Base-by-base conservation (phyloP, 2,888 invertebrate species). In the Drosophila merina region DNA sequence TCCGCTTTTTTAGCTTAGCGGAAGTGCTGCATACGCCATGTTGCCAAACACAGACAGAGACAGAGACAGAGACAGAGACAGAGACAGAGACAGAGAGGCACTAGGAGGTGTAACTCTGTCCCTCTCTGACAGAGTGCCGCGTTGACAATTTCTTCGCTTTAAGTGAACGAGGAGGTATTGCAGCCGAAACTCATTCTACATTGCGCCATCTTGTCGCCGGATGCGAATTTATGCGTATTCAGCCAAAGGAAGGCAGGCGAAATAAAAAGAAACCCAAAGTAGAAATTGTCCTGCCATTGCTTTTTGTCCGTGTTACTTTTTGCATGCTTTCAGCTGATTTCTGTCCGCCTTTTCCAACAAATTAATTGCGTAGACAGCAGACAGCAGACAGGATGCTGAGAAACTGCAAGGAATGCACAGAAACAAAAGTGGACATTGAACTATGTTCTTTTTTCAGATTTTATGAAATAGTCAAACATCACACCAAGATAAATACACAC, bases 171-270 rank as follows among this genome's bases (percentile, higher is more conserved):
- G 78, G 28, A 76, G 75, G 78, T 72, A 75, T 60, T 73, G 73
- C 59, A 70, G 64, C 62, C 51, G 38, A 64, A 62, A 60, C 62
- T 64, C 63, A 40, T 60, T 60, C 50, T 51, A 64, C 62, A 47
- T 20, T 62, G 64, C 71, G 70, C 74, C 86, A 87, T 77, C 81
- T 83, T 85, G 87, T 86, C 86, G 81, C 76, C 81, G 83, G 87
- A 85, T 83, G 83, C 75, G 79, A 87, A 87, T 87, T 87, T 81
- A 86, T 87, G 86, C 82, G 80, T 80, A 81, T 83, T 87, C 86
- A 85, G 86, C 81, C 77, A 52, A 62, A 70, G 68, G 52, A 48
- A 66, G 51, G 45, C 62, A 26, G 45, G 47, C 36, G 47, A 44
- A 9, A 40, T 6, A 57, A 50, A 28, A 48, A 63, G 5, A 30